Base-by-base conservation (phyloP, 2,797 vertebrate genomes). In the Mionectes olivaceus region DNA sequence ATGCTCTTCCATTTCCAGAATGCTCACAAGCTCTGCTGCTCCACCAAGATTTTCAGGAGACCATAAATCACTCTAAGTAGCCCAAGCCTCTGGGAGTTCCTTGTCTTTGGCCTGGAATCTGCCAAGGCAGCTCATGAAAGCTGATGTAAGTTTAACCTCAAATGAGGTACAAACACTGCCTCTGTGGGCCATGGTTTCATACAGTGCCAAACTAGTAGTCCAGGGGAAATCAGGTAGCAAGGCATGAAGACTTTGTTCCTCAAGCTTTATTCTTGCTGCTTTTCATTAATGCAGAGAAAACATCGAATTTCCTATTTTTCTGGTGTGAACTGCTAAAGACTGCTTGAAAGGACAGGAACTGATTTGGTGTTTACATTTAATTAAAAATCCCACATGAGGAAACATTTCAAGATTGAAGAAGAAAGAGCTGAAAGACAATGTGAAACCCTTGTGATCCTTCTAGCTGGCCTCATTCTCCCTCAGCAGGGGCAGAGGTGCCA, bases 401-500 rank as follows among this genome's bases (percentile, higher is more conserved):
- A 80, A 14, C 9, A n/a, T 47, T 83, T 68, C 13, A 68, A 56
- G 33, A 39, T 18, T 78, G 13, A 13, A 17, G 71, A 57, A 35
- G 32, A 52, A 87, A 52, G 22, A 61, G 13, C 21, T 78, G 86
- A 53, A 37, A 74, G 76, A 43, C 27, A 56, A 60, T 14, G 24
- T 1, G 10, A 57, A 61, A 86, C 33, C 65, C 21, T 59, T 37
- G 7, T 6, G 7, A 12, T 19, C 35, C 21, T 43, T 49, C 15
- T 11, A 1, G 5, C 7, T 30, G 55, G 19, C 11, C 47, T 76
- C 37, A 2, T 43, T 23, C 11, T 35, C 16, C 44, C 33, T 39
- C 39, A 35, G 32, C 25, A 35, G 30, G 1, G 28, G 46, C 50
- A 0, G 0, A 49, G 9, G 30, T 46, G 46, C 59, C 46, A 2